Percentiles rank a stretch among this genome's conserved stretches.
Conservation (phyloP, 2,888 invertebrate species). For the Phaedon cochleariae region DNA sequence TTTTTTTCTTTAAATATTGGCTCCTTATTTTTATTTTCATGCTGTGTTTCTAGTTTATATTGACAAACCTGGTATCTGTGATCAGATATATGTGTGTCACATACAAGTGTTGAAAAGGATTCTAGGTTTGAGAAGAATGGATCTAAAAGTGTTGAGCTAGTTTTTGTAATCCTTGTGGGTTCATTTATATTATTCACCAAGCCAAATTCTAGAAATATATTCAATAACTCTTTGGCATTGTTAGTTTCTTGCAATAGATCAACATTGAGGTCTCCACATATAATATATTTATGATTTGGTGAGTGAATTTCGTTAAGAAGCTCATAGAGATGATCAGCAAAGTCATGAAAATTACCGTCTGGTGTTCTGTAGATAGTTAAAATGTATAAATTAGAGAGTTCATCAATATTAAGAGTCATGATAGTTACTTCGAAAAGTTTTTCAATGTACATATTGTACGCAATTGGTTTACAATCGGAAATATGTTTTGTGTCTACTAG, state of each 20-base stretch:
- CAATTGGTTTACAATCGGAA: too few relatives aligned
- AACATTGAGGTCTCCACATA: slow-evolving; percentile 20
- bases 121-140: slow-evolving; percentile 12
- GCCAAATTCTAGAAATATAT: slow-evolving; percentile 5
- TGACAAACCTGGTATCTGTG: slow-evolving; percentile 7
- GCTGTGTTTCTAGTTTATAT: slow-evolving; percentile 9
- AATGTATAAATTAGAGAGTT: neutral
- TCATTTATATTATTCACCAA: slow-evolving; percentile 3
- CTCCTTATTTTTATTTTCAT: slow-evolving; percentile 5
- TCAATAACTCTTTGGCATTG: neutral
- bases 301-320: neutral
- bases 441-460: too few relatives aligned
- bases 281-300: slow-evolving; percentile 5
- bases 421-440: neutral
- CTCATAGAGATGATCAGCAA: neutral
- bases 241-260: slow-evolving; percentile 20
- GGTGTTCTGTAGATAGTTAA: neutral
- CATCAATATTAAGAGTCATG: neutral
- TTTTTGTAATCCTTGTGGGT: slow-evolving; percentile 11
- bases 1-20: slow-evolving; percentile 11
- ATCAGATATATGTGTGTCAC: slow-evolving; percentile 14
- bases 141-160: slow-evolving; percentile 11
- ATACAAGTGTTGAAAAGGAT: neutral
- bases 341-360: neutral
- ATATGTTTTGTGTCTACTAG: too few relatives aligned